Evolutionary conservation across 2,113 vertebrate genomes (phyloP).

Genomic region (Muscicapa adusta): DNA sequence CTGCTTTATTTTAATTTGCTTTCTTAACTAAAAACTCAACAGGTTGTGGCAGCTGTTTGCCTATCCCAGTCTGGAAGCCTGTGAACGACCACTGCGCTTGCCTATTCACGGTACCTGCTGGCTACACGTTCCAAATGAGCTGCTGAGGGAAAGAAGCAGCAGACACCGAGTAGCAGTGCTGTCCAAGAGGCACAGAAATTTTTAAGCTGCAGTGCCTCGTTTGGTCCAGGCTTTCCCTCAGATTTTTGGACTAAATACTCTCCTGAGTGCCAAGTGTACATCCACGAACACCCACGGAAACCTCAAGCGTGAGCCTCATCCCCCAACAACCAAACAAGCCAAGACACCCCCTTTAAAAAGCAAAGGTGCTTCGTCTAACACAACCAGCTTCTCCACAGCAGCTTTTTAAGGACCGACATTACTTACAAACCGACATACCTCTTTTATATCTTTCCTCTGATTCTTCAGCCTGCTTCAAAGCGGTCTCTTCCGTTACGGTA

Average conservation of each 20-base stretch:
- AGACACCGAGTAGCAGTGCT: fast-evolving
- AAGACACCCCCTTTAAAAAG: fast-evolving
- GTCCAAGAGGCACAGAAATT: not conserved
- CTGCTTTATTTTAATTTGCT: not conserved
- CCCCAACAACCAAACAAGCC: fast-evolving
- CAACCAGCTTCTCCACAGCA: not conserved
- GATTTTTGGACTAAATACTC: not conserved
- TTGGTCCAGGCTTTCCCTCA: not conserved
- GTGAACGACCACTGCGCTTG: too few species aligned
- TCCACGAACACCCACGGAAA: fast-evolving
- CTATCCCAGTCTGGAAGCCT: not conserved
- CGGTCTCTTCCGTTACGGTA: conserved; percentile 82
- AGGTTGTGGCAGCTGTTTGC: not conserved
- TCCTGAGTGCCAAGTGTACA: not conserved
- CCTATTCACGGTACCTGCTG: fast-evolving
- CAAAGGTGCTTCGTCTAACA: not conserved
- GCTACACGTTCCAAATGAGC: not conserved
- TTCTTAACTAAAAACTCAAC: not conserved
- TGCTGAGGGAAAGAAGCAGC: not conserved
- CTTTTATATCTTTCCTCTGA: conserved; percentile 78
- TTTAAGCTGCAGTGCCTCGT: not conserved
- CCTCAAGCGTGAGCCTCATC: fast-evolving
- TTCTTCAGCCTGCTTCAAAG: conserved; percentile 85
- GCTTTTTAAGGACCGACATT: not conserved
- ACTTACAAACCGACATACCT: conserved; percentile 68